A percentile compares a stretch with the other conserved stretches of the same genome.
phyloP scores from a whole-genome alignment of 2,797 vertebrate species.

The Peromyscus aztecus region DNA sequence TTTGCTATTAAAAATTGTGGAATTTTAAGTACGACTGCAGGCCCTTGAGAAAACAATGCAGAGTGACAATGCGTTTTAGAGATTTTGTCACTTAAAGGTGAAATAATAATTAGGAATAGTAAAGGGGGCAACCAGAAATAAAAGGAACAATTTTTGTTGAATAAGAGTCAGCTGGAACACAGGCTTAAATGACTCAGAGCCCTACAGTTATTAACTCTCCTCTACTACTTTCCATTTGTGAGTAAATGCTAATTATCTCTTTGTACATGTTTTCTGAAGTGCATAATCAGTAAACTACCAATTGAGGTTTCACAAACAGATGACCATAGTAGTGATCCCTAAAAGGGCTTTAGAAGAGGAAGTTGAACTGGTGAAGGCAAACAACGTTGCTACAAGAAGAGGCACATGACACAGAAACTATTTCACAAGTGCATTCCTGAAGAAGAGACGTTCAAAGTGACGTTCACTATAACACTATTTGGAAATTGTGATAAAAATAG shows the following conservation, averaged over 20 bases:
- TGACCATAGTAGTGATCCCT: not conserved
- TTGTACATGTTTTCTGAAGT: constrained; percentile 35
- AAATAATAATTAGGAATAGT: constrained; percentile 74
- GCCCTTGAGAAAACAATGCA: constrained; percentile 58
- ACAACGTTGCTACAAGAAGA: not conserved
- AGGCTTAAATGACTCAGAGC: not conserved
- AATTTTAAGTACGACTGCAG: constrained; percentile 73
- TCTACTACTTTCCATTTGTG: not conserved
- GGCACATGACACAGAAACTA: not conserved
- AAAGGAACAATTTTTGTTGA: constrained; percentile 70
- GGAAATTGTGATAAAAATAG: not conserved
- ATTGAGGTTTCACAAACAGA: not conserved
- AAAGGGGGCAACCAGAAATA: not conserved
- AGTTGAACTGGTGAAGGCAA: not conserved
- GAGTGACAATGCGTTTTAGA: constrained; percentile 81
- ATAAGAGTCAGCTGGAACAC: constrained; percentile 69
- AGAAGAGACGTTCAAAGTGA: not conserved
- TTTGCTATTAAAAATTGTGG: constrained; percentile 82
- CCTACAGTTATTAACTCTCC: not conserved
- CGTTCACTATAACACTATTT: not conserved
- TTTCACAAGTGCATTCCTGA: not conserved
- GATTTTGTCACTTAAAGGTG: constrained; percentile 79
- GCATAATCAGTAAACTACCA: not conserved
- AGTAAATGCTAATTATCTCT: constrained; percentile 9
- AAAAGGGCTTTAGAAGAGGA: not conserved